phyloP scores from a whole-genome alignment of 2,797 vertebrate species.

The Sus cebifrons region DNA sequence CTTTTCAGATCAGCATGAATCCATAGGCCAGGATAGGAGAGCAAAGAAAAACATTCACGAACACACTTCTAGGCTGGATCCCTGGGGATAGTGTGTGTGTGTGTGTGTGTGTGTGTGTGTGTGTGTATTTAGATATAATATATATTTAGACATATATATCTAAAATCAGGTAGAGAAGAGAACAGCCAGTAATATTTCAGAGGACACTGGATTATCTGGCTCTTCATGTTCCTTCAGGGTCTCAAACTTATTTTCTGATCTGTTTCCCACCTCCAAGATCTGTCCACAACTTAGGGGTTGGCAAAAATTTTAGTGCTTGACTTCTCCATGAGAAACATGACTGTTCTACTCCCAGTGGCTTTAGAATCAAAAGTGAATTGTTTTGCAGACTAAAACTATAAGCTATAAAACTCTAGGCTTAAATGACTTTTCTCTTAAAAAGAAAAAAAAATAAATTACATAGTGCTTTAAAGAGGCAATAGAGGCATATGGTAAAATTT shows the following conservation, averaged over 20 bases:
- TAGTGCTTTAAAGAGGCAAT: not conserved
- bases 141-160: not conserved
- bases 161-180: not conserved
- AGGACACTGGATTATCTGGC: not conserved
- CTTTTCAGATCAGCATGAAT: not conserved
- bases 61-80: not conserved
- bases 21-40: not conserved
- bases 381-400: not conserved
- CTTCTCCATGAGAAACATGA: not conserved
- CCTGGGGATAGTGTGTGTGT: not conserved
- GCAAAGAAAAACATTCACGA: not conserved
- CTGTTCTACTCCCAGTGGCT: not conserved
- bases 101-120: accelerated
- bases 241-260: not conserved
- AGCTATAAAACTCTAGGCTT: not conserved
- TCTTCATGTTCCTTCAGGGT: not conserved
- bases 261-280: not conserved
- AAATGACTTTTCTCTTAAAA: constrained; percentile 25
- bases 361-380: not conserved
- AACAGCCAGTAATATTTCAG: not conserved
- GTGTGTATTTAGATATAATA: too few relatives aligned
- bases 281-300: not conserved
- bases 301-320: not conserved
- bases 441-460: not conserved
- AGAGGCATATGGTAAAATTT: not conserved